Evolutionary conservation across 2,113 vertebrate species (phyloP).

Genomic region (Dicerorhinus sumatrensis): DNA sequence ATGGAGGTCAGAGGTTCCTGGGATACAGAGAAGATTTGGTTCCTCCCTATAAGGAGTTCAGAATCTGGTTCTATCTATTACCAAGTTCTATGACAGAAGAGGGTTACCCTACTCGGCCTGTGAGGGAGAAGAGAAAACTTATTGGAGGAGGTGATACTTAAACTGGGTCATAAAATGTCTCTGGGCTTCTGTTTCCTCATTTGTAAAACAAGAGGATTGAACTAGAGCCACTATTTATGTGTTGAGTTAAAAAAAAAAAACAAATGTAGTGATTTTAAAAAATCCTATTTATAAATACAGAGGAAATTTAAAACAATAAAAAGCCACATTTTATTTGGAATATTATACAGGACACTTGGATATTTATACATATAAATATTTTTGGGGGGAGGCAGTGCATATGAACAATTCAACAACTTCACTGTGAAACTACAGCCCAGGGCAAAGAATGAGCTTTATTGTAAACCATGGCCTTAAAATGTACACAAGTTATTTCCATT

Average conservation of each 20-base stretch:
- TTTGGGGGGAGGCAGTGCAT: neutral
- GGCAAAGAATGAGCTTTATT: constrained; percentile 14
- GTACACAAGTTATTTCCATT: constrained; percentile 50
- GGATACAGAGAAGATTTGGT: neutral
- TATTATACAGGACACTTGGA: constrained; percentile 29
- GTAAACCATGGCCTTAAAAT: constrained; percentile 25
- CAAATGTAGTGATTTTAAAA: neutral
- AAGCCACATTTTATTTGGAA: neutral
- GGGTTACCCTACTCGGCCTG: neutral
- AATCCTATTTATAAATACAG: constrained; percentile 39
- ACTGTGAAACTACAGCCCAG: neutral
- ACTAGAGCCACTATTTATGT: constrained; percentile 36
- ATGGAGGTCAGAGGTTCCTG: neutral
- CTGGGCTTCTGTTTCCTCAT: constrained; percentile 46
- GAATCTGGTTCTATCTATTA: neutral
- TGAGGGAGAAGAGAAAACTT: neutral
- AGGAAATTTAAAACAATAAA: constrained; percentile 54
- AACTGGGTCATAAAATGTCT: constrained; percentile 54
- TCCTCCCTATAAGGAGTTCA: neutral
- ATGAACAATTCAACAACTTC: constrained; percentile 36
- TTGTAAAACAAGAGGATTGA: constrained; percentile 65
- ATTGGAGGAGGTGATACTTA: neutral
- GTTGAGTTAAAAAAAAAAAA: constrained; percentile 30
- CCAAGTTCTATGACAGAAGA: neutral
- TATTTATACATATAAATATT: neutral